These are phyloP conservation scores for Siderastrea siderea DNA, from an alignment of 92 coral and sea anemone species.

Conservation along the genomic window DNA sequence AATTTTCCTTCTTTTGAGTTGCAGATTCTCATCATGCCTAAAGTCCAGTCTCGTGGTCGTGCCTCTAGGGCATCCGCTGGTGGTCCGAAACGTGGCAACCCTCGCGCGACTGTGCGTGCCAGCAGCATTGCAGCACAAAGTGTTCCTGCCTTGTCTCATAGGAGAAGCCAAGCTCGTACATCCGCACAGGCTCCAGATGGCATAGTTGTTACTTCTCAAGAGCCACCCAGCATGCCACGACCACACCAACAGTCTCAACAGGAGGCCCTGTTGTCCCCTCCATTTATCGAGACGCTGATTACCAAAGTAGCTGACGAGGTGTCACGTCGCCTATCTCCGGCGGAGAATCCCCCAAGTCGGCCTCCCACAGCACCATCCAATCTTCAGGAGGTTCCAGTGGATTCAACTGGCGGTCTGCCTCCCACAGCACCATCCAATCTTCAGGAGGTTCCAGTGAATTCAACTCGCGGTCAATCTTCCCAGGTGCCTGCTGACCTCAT, in stretches of 20 bases:
- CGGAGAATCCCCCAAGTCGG: neutral
- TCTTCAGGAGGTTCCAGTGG: too few species aligned
- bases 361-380: too few species aligned
- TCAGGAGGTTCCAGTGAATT: neutral
- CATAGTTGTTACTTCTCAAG: too few species aligned
- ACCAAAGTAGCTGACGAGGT: neutral
- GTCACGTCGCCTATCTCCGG: neutral
- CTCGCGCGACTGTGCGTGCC: neutral
- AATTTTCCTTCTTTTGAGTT: neutral
- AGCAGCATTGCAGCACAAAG: neutral
- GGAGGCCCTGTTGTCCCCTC: neutral
- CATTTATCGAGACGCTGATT: too few species aligned
- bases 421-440: neutral
- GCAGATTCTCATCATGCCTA: constrained; percentile 10
- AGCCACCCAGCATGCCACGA: too few species aligned
- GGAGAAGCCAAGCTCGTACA: neutral
- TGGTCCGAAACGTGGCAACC: constrained; percentile 2
- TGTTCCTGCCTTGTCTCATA: neutral
- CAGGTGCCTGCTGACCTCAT: too few species aligned
- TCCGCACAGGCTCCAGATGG: neutral
- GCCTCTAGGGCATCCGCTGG: neutral
- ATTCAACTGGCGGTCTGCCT: too few species aligned
- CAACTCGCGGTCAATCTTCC: too few species aligned
- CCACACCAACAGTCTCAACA: neutral
- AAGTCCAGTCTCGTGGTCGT: constrained; percentile 11